Conservation (phyloP, 2,888 invertebrate genomes). For the Caenorhabditis sp. region DNA sequence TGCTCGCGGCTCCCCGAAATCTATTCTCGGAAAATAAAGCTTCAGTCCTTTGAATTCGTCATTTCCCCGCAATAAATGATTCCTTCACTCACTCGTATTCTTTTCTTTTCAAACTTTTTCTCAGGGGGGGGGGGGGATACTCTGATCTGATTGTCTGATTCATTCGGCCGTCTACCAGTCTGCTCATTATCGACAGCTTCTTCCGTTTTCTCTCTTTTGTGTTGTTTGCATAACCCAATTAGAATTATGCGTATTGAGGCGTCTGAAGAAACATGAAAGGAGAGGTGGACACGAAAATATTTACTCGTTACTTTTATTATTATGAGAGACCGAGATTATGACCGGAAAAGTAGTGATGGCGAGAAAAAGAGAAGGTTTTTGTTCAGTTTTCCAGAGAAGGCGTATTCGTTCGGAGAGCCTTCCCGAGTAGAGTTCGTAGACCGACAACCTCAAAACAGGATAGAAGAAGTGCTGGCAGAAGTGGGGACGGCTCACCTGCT, state of each 20-base stretch:
- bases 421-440: background rate
- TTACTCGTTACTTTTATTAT: constrained; percentile 15
- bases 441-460: background rate
- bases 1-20: too few relatives aligned
- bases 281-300: constrained; percentile 4
- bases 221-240: constrained; percentile 21
- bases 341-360: constrained; percentile 4
- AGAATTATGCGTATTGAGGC: constrained; percentile 4
- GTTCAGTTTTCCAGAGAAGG: background rate
- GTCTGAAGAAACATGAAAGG: background rate
- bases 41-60: too few relatives aligned
- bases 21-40: too few relatives aligned
- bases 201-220: background rate
- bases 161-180: constrained; percentile 1
- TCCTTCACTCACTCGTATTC: too few relatives aligned
- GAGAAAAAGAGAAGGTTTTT: background rate
- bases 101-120: too few relatives aligned
- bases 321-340: constrained; percentile 4
- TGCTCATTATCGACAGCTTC: background rate
- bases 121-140: too few relatives aligned
- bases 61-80: too few relatives aligned
- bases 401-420: background rate
- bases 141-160: background rate
- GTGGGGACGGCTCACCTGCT: constrained; percentile 13
- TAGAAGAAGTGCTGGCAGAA: background rate